Base-by-base conservation (phyloP, 1,140 invertebrate species). In the Drosophila parvula region DNA sequence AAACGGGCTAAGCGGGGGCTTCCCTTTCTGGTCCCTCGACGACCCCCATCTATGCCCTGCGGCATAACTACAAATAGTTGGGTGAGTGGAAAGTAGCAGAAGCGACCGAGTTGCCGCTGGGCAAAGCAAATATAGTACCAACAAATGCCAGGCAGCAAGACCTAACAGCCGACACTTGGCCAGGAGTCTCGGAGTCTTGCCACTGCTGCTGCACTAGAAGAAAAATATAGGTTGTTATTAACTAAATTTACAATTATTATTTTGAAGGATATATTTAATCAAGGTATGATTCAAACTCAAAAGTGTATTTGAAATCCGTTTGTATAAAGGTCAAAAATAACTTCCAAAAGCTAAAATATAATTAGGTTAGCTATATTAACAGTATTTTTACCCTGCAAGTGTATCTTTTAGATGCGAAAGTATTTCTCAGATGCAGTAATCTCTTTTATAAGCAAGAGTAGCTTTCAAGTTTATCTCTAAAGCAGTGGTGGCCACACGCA, bases 61-160 rank as follows among this genome's bases (percentile, higher is more conserved):
- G 45, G 58, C 57, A 44, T 10, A 48, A 69, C 34, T 47, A 59
- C 47, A 65, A 73, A 79, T 45, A 70, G 68, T 71, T 71, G 64
- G 68, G 68, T 40, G 67, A 48, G 48, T 57, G 36, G 65, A 69
- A 69, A 71, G 50, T 28, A 58, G 64, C 82, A 79, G 76, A 81
- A 65, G 67, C 45, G 62, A 65, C 53, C 47, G 34, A 40, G 28
- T 32, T 32, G 70, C 81, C 75, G 63, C 22, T 40, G 82, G 83
- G 61, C 75, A 77, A 67, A 79, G 61, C 80, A 82, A 82, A 82
- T 82, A 83, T 45, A 53, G 45, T 67, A 58, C 68, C 65, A 70
- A 71, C 64, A 58, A 62, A 61, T 58, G 77, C 43, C 57, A 70
- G 51, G 44, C 30, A 59, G 27, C 67, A 58, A 57, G 64, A 70